Conservation (phyloP, 2,113 vertebrate species). For the Cariama cristata region DNA sequence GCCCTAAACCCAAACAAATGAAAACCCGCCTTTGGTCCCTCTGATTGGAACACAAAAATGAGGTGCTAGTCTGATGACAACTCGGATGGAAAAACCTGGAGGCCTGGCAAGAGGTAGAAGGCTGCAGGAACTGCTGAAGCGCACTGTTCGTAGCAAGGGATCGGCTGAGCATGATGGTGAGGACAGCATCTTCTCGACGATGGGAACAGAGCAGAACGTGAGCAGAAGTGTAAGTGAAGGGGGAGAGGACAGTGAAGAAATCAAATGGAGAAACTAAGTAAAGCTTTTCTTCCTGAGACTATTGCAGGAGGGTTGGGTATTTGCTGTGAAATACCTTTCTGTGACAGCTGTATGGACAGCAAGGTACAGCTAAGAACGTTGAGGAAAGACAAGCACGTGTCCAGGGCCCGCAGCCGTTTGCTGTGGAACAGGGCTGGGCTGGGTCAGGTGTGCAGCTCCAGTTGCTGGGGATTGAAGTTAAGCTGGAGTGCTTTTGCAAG, state of each 20-base stretch:
- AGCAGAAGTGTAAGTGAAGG: not conserved
- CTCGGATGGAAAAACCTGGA: not conserved
- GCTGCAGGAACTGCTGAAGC: too few species aligned
- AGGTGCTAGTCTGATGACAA: too few species aligned
- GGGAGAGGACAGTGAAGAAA: not conserved
- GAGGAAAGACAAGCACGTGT: not conserved
- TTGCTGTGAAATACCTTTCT: not conserved
- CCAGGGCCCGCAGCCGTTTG: rapidly evolving
- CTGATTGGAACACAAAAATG: too few species aligned
- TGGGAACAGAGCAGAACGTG: not conserved
- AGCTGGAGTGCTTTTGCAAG: not conserved
- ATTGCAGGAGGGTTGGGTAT: not conserved
- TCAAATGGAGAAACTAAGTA: not conserved
- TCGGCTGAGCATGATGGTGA: rapidly evolving
- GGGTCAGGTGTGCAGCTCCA: not conserved
- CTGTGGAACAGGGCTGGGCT: not conserved
- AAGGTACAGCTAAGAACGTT: not conserved
- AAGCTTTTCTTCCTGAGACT: not conserved
- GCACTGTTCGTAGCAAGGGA: rapidly evolving
- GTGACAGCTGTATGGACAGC: not conserved
- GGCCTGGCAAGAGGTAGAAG: not conserved
- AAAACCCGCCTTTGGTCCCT: not conserved
- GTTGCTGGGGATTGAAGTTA: not conserved
- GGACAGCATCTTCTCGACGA: not conserved
- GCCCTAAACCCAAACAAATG: not conserved